phyloP scores from a whole-genome alignment of 2,797 vertebrate species.

The Spondyliosoma cantharus region DNA sequence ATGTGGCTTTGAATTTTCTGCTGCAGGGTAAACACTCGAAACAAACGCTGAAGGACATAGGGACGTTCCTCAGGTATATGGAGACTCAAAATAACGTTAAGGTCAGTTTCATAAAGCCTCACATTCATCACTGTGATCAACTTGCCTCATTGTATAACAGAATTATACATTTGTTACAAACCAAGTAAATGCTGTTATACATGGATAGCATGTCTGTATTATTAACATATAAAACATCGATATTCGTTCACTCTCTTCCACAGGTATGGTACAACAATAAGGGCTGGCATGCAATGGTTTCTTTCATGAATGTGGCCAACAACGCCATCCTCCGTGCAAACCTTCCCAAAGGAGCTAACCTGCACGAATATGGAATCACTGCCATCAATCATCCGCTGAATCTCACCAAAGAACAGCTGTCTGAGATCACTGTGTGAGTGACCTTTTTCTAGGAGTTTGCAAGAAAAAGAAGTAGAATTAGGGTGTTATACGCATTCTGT shows the following conservation, averaged over 20 bases:
- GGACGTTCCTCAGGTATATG: constrained; percentile 89
- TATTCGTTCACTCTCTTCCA: not conserved
- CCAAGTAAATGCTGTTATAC: not conserved
- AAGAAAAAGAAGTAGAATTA: not conserved
- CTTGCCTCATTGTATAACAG: not conserved
- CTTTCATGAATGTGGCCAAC: constrained; percentile 94
- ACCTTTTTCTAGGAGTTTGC: not conserved
- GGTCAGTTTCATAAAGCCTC: constrained; percentile 75
- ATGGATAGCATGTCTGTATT: not conserved
- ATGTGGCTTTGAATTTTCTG: not conserved
- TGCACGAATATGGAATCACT: constrained; percentile 91
- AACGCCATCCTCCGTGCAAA: constrained; percentile 91
- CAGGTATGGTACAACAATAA: constrained; percentile 99
- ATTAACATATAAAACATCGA: not conserved
- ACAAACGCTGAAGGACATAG: constrained; percentile 85
- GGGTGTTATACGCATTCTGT: not conserved
- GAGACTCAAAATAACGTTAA: constrained; percentile 95
- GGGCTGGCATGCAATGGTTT: constrained; percentile 95
- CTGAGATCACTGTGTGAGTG: constrained; percentile 94
- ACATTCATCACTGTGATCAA: not conserved
- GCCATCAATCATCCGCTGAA: constrained; percentile 93
- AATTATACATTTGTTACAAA: not conserved
- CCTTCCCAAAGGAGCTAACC: constrained; percentile 81
- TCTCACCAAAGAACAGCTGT: constrained; percentile 95
- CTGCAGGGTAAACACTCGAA: constrained; percentile 78